Base-by-base conservation (phyloP, 92 coral and sea anemone species). In the Phenganax subtilis region DNA sequence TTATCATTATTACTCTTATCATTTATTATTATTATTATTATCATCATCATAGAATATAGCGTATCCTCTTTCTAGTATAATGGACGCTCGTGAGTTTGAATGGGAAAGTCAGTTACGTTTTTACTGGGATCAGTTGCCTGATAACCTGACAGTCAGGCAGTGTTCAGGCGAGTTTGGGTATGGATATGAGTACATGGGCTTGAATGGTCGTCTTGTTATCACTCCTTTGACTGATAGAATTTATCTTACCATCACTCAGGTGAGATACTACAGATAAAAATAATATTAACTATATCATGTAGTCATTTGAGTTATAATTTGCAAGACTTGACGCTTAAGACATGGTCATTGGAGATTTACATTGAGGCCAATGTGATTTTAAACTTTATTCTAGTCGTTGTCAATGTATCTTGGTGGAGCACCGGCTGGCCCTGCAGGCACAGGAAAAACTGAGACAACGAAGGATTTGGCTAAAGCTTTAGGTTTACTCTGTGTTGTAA, bases 161-260 rank as follows among this genome's bases (percentile, higher is more conserved):
- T 94, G 98, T 81, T 92, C 98, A 7, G 98, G 98, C 28, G 92
- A 89, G 88, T 94, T 94, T 87, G 98, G 98, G 27, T 94, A 94
- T 80, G 98, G 98, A 10, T 94, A 94, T 74, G 98, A 94, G 85
- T 94, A 94, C 87, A 94, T 94, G 98, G 98, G 98, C 61, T 86
- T 94, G 29, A 94, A 94, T 55, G 98, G 98, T 12, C 82, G 98
- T 29, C 92, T 94, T 58, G 98, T 94, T 37, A 94, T 94, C 73
- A 94, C 98, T 12, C 98, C 98, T 75, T 92, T 94, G 84, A 94
- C 98, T 9, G 98, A 94, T 89, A 87, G 98, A 83, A 94, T 94
- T 80, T 91, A 91, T 81, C 90, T 94, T 75, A 94, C 98, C 25
- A 94, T 94, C 76, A 87, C 97, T 16, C 98, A 94, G 98, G 98